Conservation (phyloP, 2,888 invertebrate species). For the Venusia cambrica region DNA sequence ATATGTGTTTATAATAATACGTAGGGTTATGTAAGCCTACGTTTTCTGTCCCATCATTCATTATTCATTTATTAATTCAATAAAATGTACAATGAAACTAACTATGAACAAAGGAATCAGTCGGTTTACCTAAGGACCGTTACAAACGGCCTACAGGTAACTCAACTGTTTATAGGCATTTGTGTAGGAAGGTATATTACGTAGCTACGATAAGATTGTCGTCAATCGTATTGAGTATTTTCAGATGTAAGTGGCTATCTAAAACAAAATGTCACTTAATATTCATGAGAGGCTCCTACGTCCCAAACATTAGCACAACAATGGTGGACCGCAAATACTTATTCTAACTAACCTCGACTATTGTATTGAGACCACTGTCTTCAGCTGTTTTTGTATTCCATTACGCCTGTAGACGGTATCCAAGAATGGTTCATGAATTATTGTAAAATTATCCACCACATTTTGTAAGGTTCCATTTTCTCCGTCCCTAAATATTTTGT, state of each 20-base stretch:
- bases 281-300: conserved; percentile 67
- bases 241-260: conserved; percentile 49
- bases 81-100: too few relatives aligned
- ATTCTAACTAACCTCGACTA: conserved; percentile 54
- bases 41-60: too few relatives aligned
- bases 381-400: conserved; percentile 45
- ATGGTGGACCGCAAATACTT: conserved; percentile 53
- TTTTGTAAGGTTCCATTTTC: conserved; percentile 7
- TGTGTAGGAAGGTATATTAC: too few relatives aligned
- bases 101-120: too few relatives aligned
- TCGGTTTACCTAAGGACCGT: too few relatives aligned
- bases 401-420: conserved; percentile 32
- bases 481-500: conserved; percentile 11
- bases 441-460: conserved; percentile 24
- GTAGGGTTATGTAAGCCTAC: too few relatives aligned
- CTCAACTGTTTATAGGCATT: too few relatives aligned
- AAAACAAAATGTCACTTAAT: conserved; percentile 69
- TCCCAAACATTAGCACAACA: conserved; percentile 68
- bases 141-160: too few relatives aligned
- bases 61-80: too few relatives aligned
- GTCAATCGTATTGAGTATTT: conserved; percentile 49
- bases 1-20: too few relatives aligned
- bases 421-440: conserved; percentile 31
- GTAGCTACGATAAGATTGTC: conserved; percentile 25
- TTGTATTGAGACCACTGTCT: conserved; percentile 57